Evolutionary conservation across 2,113 vertebrate genomes (phyloP).

Genomic region (Ranitomeya imitator): DNA sequence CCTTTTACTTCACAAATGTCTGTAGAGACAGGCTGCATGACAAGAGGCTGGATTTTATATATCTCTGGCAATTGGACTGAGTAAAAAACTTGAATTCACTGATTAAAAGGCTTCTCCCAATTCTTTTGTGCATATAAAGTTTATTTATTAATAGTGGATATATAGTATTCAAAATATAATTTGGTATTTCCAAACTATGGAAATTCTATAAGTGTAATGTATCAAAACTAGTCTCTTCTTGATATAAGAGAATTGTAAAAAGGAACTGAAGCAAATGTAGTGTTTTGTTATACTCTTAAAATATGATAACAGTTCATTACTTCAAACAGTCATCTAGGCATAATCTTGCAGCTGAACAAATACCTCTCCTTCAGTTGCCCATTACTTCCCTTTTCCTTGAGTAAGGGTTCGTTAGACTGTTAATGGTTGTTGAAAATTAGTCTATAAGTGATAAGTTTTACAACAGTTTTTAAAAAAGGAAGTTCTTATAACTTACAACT

Average conservation of each 20-base stretch:
- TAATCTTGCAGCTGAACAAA: constrained; percentile 46
- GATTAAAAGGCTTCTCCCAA: too few species aligned
- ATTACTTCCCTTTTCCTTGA: constrained; percentile 48
- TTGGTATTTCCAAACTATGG: not conserved
- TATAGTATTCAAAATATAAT: not conserved
- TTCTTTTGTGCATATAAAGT: too few species aligned
- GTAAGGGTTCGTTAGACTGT: constrained; percentile 2
- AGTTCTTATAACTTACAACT: constrained; percentile 27
- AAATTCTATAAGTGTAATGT: not conserved
- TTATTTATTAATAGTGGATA: not conserved
- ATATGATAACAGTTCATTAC: constrained; percentile 5
- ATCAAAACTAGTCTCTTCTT: too few species aligned
- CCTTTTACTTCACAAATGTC: too few species aligned
- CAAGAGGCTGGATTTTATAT: too few species aligned
- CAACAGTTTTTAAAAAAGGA: constrained; percentile 36
- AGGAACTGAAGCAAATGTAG: not conserved
- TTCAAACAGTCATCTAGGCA: constrained; percentile 16
- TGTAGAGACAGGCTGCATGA: too few species aligned
- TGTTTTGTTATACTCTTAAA: not conserved
- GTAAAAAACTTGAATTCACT: too few species aligned
- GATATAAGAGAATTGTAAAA: not conserved
- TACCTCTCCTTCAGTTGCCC: constrained; percentile 23
- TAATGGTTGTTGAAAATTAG: constrained; percentile 27
- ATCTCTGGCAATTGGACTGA: too few species aligned
- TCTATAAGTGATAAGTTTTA: constrained; percentile 36